Base-by-base conservation (phyloP, 2,113 vertebrate species). In the Pachypanchax playfairii region DNA sequence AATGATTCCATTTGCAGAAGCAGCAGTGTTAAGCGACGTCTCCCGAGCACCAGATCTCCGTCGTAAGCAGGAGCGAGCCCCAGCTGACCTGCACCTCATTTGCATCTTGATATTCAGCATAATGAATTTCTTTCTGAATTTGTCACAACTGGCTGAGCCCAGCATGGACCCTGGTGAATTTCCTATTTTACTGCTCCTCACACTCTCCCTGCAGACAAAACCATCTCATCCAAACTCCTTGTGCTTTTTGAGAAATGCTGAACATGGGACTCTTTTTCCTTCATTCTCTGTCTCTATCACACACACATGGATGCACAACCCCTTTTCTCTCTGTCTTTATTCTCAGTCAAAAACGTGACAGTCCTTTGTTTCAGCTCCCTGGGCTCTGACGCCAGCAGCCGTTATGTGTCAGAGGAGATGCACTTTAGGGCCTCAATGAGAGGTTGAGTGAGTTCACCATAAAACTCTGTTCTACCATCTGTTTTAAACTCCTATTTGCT, bases 121-220 rank as follows among this genome's bases (percentile, higher is more conserved):
- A 79, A 79, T 76, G 54, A 75, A 52, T 71, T 75, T 65, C 20
- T 60, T 52, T 70, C 20, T 50, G 47, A 70, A 49, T 36, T 41
- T 69, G 80, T 69, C 64, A 65, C 72, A 66, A 58, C 31, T 51
- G 67, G 50, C 60, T 66, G 68, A 73, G 64, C 67, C 61, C 75
- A 39, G 44, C 21, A 49, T 17, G 2, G 44, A n/a, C 47, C 71
- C 67, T 46, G 3, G 25, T 44, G 61, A 41, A 24, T n/a, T 41
- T n/a, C 33, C 10, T 12, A 9, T 7, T 9, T 31, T 42, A 26
- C 44, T 47, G 36, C 55, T 50, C 35, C 13, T 46, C 12, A 0
- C 24, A 8, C 25, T 56, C 39, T 59, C 61, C n/a, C n/a, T n/a
- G n/a, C 50, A 46, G 28, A 41, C 65, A 17, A 2, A 22, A 49